phyloP scores from a whole-genome alignment of 1,140 invertebrate species.

The Ridgeia piscesae region DNA sequence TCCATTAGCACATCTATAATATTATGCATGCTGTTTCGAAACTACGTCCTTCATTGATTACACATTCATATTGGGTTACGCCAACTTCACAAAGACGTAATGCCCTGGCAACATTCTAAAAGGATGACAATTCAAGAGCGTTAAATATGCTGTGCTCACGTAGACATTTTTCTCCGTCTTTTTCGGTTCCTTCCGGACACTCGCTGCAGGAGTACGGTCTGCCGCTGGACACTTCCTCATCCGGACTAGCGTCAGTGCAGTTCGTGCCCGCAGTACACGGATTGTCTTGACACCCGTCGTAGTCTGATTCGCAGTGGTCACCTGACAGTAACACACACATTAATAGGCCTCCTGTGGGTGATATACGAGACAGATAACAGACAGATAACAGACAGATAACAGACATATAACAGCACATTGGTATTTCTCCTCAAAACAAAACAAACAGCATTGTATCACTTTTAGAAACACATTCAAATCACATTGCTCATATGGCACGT shows the following conservation, averaged over 20 bases:
- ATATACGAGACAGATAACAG: too few species aligned
- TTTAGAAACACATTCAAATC: background rate
- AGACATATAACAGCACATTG: too few species aligned
- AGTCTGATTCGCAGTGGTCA: background rate
- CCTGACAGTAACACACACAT: background rate
- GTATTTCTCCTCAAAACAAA: too few species aligned
- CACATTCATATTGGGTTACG: too few species aligned
- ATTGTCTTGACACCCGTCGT: background rate
- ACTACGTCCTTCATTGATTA: too few species aligned
- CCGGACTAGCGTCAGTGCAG: background rate
- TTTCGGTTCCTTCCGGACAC: background rate
- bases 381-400: too few species aligned
- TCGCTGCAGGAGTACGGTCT: background rate
- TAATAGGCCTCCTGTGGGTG: too few species aligned
- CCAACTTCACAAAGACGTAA: too few species aligned
- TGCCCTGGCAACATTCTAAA: too few species aligned
- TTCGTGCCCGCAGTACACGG: background rate
- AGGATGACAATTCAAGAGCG: too few species aligned
- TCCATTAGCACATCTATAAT: too few species aligned
- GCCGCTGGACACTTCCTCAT: background rate
- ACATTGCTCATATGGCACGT: background rate
- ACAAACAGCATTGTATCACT: background rate
- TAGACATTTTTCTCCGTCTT: background rate
- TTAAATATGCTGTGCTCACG: background rate
- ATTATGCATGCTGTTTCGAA: too few species aligned